phyloP scores from a whole-genome alignment of 2,888 invertebrate genomes.

The Diaphora mendica region DNA sequence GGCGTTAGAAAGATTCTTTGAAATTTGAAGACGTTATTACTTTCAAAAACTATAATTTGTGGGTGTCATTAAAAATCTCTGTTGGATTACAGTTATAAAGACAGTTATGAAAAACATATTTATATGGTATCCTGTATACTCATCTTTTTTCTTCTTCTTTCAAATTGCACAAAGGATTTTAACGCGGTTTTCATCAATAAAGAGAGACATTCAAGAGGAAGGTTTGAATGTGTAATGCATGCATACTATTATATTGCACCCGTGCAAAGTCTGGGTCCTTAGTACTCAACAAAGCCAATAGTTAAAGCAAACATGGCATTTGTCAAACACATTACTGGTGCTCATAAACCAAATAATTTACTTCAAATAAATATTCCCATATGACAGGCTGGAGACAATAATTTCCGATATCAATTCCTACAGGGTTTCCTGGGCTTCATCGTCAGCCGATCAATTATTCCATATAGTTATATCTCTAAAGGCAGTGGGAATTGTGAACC shows the following conservation, averaged over 20 bases:
- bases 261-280: too few relatives aligned
- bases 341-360: slow-evolving; percentile 49
- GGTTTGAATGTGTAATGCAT: too few relatives aligned
- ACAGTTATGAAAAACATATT: too few relatives aligned
- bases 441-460: slow-evolving; percentile 73
- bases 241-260: too few relatives aligned
- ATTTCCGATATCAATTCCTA: slow-evolving; percentile 59
- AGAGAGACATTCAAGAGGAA: too few relatives aligned
- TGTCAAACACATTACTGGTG: slow-evolving; percentile 21
- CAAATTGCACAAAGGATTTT: too few relatives aligned
- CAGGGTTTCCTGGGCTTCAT: slow-evolving; percentile 59
- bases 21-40: background rate
- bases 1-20: background rate
- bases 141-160: too few relatives aligned
- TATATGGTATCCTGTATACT: too few relatives aligned
- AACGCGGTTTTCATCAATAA: too few relatives aligned
- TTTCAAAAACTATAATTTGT: background rate
- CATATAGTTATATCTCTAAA: slow-evolving; percentile 69
- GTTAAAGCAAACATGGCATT: slow-evolving; percentile 14
- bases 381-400: slow-evolving; percentile 50
- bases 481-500: slow-evolving; percentile 64
- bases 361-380: slow-evolving; percentile 51
- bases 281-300: background rate
- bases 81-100: background rate
- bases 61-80: background rate